Base-by-base conservation (phyloP, 2,888 invertebrate species). In the Spodoptera picta region DNA sequence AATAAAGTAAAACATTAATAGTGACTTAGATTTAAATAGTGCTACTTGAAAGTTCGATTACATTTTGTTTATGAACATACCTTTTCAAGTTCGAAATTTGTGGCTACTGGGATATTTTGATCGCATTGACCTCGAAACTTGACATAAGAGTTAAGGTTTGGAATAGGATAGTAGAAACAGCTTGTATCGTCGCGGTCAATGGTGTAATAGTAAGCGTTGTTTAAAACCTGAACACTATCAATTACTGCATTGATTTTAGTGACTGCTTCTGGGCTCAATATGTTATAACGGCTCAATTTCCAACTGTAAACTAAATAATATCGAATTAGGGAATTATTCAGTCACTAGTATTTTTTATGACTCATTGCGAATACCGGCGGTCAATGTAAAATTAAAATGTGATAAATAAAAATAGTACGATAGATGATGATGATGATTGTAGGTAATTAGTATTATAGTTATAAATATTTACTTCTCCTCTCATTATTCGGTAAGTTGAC, bases 271-370 rank as follows among this genome's bases (percentile, higher is more conserved):
- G 58, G 23, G 3, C 65, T 69, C 11, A 85, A 61, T 1, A 63
- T 69, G 45, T 72, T 77, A 11, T 63, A 57, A 2, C 79, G 78
- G 57, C 81, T 85, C 55, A 95, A 89, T 83, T 83, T 91, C 88
- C 93, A 95, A 49, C 84, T 79, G 53, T 93, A 83, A 31, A 92
- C 83, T 76, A 90, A 85, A 72, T 65, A 49, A 59, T 42, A 36
- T 10, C 1, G 12, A 7, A 12, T 48, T 36, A 36, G 9, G 9
- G 6, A 36, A 9, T 36, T 36, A 36, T 9, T 36, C 1, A 2
- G 36, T 36, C 6, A 36, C 36, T 2, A 36, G 31, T 31, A 36
- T 7, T 27, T 3, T 27, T 27, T 3, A 27, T 27, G 27, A 27
- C 27, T 27, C 27, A 27, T 27, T 4, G 27, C 5, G 27, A 4